A percentile compares a stretch with the other conserved stretches of the same genome.
phyloP scores from a whole-genome alignment of 2,113 vertebrate genomes.

The Glareola pratincola region DNA sequence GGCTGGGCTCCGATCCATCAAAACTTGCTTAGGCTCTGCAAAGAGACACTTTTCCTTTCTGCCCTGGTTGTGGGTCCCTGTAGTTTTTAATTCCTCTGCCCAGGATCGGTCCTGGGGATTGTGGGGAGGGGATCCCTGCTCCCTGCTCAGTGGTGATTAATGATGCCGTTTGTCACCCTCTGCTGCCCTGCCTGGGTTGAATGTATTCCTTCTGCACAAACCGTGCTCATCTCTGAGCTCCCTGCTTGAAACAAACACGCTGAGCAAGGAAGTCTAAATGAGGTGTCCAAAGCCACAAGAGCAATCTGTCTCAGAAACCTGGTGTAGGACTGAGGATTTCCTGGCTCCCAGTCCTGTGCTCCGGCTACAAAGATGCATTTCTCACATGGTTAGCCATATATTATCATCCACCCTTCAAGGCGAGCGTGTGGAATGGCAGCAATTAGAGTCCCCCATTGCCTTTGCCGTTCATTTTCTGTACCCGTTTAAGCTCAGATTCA shows the following conservation, averaged over 20 bases:
- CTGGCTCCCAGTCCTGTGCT: neutral
- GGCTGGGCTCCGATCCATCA: neutral
- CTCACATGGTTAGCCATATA: neutral
- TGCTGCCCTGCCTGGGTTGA: neutral
- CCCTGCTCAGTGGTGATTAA: neutral
- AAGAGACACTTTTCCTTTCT: neutral
- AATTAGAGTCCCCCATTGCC: fast-evolving
- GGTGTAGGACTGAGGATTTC: neutral
- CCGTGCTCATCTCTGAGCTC: neutral
- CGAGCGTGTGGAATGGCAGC: neutral
- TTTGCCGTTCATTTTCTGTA: neutral
- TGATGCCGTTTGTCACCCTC: fast-evolving
- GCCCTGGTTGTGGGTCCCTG: fast-evolving
- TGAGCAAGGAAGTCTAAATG: neutral
- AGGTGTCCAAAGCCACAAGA: neutral
- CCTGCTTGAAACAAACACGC: fast-evolving
- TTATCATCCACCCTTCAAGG: neutral
- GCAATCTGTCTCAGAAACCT: neutral
- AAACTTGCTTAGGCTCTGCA: neutral
- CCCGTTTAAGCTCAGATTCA: neutral
- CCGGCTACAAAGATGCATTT: neutral
- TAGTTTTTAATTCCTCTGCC: neutral
- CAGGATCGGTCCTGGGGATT: neutral
- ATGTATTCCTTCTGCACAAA: neutral
- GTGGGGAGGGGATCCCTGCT: neutral